Evolutionary conservation across 2,888 invertebrate species (phyloP).

Genomic region (Alentia gelatinosa): DNA sequence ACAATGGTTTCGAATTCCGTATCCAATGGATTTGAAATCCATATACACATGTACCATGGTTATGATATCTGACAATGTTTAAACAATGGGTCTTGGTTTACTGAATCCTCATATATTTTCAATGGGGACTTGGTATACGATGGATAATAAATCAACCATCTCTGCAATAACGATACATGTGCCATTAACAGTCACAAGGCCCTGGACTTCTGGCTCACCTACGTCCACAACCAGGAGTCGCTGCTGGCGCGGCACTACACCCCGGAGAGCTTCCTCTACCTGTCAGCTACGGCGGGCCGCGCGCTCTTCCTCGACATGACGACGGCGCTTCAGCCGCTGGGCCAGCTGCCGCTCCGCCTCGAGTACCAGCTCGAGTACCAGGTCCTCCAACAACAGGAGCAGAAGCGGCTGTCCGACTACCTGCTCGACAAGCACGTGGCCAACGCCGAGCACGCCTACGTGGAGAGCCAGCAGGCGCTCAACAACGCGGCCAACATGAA

Average conservation of each 20-base stretch:
- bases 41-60: too few species aligned
- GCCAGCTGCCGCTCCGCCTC: conserved; percentile 89
- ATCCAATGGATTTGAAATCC: too few species aligned
- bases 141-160: too few species aligned
- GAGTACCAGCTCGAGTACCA: conserved; percentile 81
- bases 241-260: conserved; percentile 90
- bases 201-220: conserved; percentile 94
- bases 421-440: conserved; percentile 62
- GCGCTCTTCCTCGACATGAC: conserved; percentile 87
- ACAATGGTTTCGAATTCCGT: too few species aligned
- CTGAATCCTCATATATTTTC: too few species aligned
- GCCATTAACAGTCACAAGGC: conserved; percentile 86
- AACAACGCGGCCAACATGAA: conserved; percentile 12
- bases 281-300: conserved; percentile 84
- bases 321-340: conserved; percentile 89
- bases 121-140: too few species aligned
- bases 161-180: too few species aligned
- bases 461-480: conserved; percentile 51
- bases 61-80: too few species aligned
- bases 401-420: conserved; percentile 59
- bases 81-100: too few species aligned
- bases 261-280: conserved; percentile 87
- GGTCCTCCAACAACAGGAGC: conserved; percentile 53
- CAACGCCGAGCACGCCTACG: conserved; percentile 11
- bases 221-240: conserved; percentile 90